Evolutionary conservation across 2,113 vertebrate genomes (phyloP).

Genomic region (Nerophis lumbriciformis): DNA sequence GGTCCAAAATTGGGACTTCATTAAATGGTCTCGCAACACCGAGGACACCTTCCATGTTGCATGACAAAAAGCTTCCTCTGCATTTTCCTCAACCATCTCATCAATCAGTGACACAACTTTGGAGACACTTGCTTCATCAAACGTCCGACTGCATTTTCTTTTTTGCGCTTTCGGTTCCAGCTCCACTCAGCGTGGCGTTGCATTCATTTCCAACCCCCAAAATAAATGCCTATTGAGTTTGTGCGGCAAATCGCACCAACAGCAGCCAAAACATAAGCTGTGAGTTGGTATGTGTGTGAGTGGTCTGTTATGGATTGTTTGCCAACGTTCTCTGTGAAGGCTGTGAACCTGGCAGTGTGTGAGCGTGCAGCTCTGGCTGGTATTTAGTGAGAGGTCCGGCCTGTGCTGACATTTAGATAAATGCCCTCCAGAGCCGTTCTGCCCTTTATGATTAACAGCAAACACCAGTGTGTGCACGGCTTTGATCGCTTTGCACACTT

Average conservation of each 20-base stretch:
- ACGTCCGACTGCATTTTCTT: slow-evolving; percentile 54
- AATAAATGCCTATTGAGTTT: background rate
- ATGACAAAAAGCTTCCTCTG: slow-evolving; percentile 33
- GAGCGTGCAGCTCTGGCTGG: slow-evolving; percentile 36
- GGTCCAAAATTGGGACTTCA: background rate
- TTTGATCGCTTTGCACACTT: background rate
- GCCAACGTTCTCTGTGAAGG: slow-evolving; percentile 13
- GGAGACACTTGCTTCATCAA: slow-evolving; percentile 60
- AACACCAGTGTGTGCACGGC: slow-evolving; percentile 19
- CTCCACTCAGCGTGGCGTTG: slow-evolving; percentile 4
- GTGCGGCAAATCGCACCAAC: background rate
- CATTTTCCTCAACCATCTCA: slow-evolving; percentile 43
- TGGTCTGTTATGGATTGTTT: slow-evolving; percentile 23
- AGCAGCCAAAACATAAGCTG: background rate
- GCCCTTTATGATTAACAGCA: slow-evolving; percentile 62
- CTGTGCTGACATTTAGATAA: slow-evolving; percentile 73
- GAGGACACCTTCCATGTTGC: background rate
- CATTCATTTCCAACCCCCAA: background rate
- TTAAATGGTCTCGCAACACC: background rate
- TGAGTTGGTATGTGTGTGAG: background rate
- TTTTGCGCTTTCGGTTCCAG: slow-evolving; percentile 16
- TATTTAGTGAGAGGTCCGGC: slow-evolving; percentile 64
- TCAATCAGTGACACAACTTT: slow-evolving; percentile 63
- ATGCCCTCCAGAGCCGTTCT: slow-evolving; percentile 63
- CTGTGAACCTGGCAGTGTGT: slow-evolving; percentile 6